These are phyloP conservation scores for Loripinus fragilis DNA, from an alignment of 2,888 invertebrate genomes.

Conservation along the genomic window DNA sequence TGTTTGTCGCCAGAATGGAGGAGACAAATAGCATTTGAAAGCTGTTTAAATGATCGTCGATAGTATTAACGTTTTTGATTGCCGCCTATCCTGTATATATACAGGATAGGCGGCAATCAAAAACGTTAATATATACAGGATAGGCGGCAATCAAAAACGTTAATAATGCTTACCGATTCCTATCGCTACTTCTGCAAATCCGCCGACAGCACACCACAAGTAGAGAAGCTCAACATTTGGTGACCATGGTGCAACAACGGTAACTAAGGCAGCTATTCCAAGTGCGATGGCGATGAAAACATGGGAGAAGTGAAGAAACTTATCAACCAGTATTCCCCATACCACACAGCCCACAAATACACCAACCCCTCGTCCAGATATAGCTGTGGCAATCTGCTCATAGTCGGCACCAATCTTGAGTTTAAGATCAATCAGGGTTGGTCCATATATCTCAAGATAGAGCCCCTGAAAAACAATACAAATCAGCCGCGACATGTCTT, in stretches of 20 bases:
- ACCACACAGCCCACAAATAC: constrained; percentile 47
- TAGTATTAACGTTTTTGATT: no score
- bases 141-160: no score
- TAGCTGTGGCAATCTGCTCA: constrained; percentile 66
- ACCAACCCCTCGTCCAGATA: constrained; percentile 64
- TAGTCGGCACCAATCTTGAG: constrained; percentile 57
- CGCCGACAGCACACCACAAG: constrained; percentile 60
- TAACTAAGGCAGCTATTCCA: constrained; percentile 49
- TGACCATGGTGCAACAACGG: constrained; percentile 56
- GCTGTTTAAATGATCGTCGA: no score
- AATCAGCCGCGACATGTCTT: no score
- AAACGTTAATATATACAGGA: no score
- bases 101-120: no score
- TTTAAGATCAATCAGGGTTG: constrained; percentile 68
- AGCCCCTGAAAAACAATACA: no score
- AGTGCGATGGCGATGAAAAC: constrained; percentile 62
- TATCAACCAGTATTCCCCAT: constrained; percentile 60
- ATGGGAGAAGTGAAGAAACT: constrained; percentile 55
- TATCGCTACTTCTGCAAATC: constrained; percentile 65
- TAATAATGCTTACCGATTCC: constrained; percentile 67
- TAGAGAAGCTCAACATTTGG: constrained; percentile 48
- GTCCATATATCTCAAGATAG: constrained; percentile 67
- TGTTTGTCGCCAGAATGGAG: no score
- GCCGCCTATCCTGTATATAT: no score
- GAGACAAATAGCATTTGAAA: no score